phyloP scores from a whole-genome alignment of 2,797 vertebrate species.

The Sebastes matsubarae region DNA sequence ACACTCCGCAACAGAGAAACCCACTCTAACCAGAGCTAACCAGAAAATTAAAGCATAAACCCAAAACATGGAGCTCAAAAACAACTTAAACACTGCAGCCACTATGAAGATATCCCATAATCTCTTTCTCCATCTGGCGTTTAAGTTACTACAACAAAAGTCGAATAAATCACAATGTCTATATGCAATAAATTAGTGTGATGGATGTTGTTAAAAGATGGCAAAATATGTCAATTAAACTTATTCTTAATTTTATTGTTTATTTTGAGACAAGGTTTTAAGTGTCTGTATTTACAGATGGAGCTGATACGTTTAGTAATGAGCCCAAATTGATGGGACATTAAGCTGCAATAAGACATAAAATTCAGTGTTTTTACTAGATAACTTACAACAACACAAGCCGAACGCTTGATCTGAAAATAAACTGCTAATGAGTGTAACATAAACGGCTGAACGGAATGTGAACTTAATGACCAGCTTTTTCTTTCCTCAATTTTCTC shows the following conservation, averaged over 20 bases:
- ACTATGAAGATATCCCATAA: conserved; percentile 1
- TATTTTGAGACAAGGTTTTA: conserved; percentile 15
- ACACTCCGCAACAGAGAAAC: conserved; percentile 21
- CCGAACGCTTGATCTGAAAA: conserved; percentile 56
- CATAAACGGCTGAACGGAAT: conserved; percentile 61
- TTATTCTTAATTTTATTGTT: conserved; percentile 14
- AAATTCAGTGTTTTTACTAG: conserved; percentile 50
- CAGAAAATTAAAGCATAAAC: conserved; percentile 22
- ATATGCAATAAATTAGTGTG: background rate
- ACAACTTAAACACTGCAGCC: background rate
- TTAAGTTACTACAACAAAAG: background rate
- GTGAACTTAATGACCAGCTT: conserved; percentile 55
- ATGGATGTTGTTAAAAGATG: conserved; percentile 17
- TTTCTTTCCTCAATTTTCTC: conserved; percentile 31
- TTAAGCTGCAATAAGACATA: conserved; percentile 48
- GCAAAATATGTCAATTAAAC: conserved; percentile 8
- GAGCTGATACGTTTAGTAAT: conserved; percentile 42
- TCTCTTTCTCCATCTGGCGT: conserved; percentile 20
- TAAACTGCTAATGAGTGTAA: conserved; percentile 61
- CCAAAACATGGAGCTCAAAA: conserved; percentile 9
- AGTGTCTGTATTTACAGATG: conserved; percentile 46
- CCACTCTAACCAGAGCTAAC: conserved; percentile 5
- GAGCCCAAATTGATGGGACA: conserved; percentile 41
- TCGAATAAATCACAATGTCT: conserved; percentile 2
- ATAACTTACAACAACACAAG: conserved; percentile 58